phyloP scores from a whole-genome alignment of 2,113 vertebrate genomes.

The Rattus norvegicus region GRCr8 NC_086021.1:33142001-33142500 shows the following conservation, averaged over 20 bases:
- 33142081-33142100: slow-evolving; percentile 29
- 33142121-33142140: slow-evolving; percentile 51
- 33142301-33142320: slow-evolving; percentile 68
- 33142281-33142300: slow-evolving; percentile 71
- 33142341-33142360: slow-evolving; percentile 35
- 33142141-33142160: slow-evolving; percentile 20
- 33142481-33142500: not conserved
- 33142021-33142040: not conserved
- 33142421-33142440: not conserved
- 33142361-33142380: slow-evolving; percentile 20
- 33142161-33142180: slow-evolving; percentile 62
- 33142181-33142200: slow-evolving; percentile 75
- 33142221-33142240: slow-evolving; percentile 72
- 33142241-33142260: slow-evolving; percentile 56
- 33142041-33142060: not conserved
- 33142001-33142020: not conserved
- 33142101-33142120: not conserved
- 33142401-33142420: not conserved
- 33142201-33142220: slow-evolving; percentile 67
- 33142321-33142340: not conserved
- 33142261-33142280: slow-evolving; percentile 68
- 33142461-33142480: fast-evolving
- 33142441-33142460: not conserved
- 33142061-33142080: not conserved
- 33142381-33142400: slow-evolving; percentile 9